Percentiles rank a stretch among this genome's conserved stretches.
These are phyloP conservation scores for Lampris megalopsis DNA, from an alignment of 2,113 vertebrate genomes.

Conservation along the genomic window DNA sequence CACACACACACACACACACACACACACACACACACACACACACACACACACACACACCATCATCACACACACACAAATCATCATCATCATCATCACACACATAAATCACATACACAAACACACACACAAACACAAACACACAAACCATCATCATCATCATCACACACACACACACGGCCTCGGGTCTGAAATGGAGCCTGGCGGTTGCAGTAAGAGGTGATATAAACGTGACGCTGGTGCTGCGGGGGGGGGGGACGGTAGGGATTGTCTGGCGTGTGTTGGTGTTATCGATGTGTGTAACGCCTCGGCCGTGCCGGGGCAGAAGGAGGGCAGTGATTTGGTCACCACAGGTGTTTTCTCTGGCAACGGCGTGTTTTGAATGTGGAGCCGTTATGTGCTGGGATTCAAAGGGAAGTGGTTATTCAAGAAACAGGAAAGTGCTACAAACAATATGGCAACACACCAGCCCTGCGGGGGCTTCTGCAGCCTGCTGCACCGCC, in stretches of 20 bases:
- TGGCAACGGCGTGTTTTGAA: slow-evolving; percentile 79
- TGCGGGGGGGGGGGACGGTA: neutral
- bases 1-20: too few species aligned
- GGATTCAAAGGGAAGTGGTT: slow-evolving; percentile 78
- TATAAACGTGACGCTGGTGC: too few species aligned
- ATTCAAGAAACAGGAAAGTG: slow-evolving; percentile 84
- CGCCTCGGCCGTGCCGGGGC: slow-evolving; percentile 62
- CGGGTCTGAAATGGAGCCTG: too few species aligned
- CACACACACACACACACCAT: too few species aligned
- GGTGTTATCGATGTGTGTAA: slow-evolving; percentile 70
- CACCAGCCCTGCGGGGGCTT: slow-evolving; percentile 62
- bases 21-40: too few species aligned
- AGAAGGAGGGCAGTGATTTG: slow-evolving; percentile 68
- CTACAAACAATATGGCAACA: slow-evolving; percentile 78
- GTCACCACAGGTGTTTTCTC: slow-evolving; percentile 84
- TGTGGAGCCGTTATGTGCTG: slow-evolving; percentile 62
- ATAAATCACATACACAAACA: neutral
- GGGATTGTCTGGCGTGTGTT: slow-evolving; percentile 13
- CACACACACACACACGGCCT: neutral
- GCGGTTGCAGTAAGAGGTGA: too few species aligned
- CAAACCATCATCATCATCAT: too few species aligned
- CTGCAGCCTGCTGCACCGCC: slow-evolving; percentile 32
- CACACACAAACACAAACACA: too few species aligned
- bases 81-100: too few species aligned
- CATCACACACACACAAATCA: neutral